These are phyloP conservation scores for Cairina moschata DNA, from an alignment of 2,113 vertebrate species.

Conservation along the genomic window DNA sequence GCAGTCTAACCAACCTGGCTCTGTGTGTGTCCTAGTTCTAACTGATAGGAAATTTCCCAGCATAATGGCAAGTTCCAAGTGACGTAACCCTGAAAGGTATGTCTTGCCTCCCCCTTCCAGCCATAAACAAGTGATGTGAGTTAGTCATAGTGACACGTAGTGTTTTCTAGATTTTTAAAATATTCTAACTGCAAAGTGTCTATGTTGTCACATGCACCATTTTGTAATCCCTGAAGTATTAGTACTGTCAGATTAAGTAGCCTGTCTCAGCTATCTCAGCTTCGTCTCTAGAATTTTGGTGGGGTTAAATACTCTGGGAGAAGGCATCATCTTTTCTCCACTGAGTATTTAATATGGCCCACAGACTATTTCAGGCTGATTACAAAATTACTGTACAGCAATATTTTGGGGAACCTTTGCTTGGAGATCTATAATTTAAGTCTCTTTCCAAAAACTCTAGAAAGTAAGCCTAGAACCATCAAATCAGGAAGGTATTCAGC, in stretches of 20 bases:
- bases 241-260: rapidly evolving
- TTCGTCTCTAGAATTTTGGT: neutral
- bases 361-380: neutral
- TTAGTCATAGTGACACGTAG: neutral
- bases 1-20: too few species aligned
- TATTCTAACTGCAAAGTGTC: slow-evolving; percentile 4
- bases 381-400: neutral
- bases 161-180: neutral
- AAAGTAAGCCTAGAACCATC: neutral
- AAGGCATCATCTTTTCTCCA: neutral
- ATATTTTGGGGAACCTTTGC: neutral
- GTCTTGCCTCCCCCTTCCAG: neutral
- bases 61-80: neutral
- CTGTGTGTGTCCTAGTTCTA: neutral
- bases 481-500: neutral
- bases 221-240: neutral
- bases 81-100: neutral
- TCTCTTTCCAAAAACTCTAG: neutral
- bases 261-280: neutral
- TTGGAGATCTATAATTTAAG: neutral
- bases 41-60: neutral
- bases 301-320: neutral
- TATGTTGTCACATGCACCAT: neutral
- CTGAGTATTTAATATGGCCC: neutral
- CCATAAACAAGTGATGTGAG: neutral